Conservation (phyloP, 2,113 vertebrate species). For the Scalopus aquaticus region DNA sequence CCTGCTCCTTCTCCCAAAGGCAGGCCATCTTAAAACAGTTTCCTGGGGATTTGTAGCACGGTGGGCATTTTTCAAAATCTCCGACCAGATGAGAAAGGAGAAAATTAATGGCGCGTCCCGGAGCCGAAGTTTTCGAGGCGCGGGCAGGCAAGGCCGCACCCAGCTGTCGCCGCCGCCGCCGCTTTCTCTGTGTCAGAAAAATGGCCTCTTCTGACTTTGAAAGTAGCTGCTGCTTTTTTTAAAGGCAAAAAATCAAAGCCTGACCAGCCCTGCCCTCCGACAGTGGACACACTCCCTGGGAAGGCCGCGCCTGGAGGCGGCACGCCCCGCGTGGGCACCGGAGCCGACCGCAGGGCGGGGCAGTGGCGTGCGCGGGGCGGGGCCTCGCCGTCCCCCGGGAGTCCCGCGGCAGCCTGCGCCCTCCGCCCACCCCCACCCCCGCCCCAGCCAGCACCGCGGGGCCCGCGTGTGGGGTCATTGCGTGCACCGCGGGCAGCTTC, state of each 20-base stretch:
- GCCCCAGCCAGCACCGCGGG: too few relatives aligned
- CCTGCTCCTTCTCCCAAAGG: neutral
- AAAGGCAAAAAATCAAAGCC: slow-evolving; percentile 80
- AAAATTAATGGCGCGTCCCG: slow-evolving; percentile 76
- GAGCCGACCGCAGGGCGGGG: too few relatives aligned
- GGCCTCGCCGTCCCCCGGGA: too few relatives aligned
- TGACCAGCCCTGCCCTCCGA: slow-evolving; percentile 77
- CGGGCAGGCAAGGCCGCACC: slow-evolving; percentile 73
- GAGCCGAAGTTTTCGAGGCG: slow-evolving; percentile 74
- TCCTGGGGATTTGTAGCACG: neutral
- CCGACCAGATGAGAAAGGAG: slow-evolving; percentile 44
- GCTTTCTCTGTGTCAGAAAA: slow-evolving; percentile 81
- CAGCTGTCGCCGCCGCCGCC: slow-evolving; percentile 77
- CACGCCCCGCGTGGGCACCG: too few relatives aligned
- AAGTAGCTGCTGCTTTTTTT: slow-evolving; percentile 75
- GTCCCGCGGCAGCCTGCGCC: too few relatives aligned
- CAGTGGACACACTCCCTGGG: slow-evolving; percentile 73
- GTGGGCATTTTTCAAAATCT: neutral
- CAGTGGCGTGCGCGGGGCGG: too few relatives aligned
- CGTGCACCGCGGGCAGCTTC: too few relatives aligned
- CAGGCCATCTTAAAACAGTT: neutral
- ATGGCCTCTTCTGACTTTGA: slow-evolving; percentile 79
- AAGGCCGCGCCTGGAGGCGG: too few relatives aligned
- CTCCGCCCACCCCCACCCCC: too few relatives aligned
- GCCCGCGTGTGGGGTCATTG: too few relatives aligned